Evolutionary conservation across 2,797 vertebrate genomes (phyloP).

Genomic region (Hydrocynus forskahlii): DNA sequence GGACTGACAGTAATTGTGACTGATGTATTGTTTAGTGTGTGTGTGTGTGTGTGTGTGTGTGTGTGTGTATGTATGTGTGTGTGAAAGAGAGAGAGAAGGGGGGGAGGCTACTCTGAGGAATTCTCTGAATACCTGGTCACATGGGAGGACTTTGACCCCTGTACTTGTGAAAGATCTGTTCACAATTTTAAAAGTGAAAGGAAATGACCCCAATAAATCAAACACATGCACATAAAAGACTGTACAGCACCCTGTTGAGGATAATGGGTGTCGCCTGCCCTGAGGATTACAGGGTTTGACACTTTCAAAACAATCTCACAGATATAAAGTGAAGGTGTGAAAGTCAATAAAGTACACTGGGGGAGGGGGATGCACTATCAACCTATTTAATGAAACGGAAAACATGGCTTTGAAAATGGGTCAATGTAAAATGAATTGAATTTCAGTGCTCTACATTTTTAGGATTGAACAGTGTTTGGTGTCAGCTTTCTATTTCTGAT

Average conservation of each 20-base stretch:
- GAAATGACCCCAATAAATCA: neutral
- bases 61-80: constrained; percentile 35
- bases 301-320: neutral
- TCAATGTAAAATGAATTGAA: neutral
- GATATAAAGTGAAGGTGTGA: neutral
- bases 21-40: constrained; percentile 38
- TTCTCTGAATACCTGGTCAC: constrained; percentile 26
- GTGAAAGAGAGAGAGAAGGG: constrained; percentile 17
- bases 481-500: no score
- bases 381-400: neutral
- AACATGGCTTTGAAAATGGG: neutral
- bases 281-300: neutral
- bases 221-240: neutral
- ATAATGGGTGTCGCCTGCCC: neutral
- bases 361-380: neutral
- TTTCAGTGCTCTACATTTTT: neutral
- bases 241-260: neutral
- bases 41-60: constrained; percentile 39
- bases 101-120: constrained; percentile 22
- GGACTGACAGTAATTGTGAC: constrained; percentile 58
- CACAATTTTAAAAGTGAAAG: constrained; percentile 5
- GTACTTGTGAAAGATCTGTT: neutral
- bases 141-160: constrained; percentile 28
- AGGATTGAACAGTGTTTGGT: no score
- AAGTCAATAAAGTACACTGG: neutral